Percentiles rank a stretch among this genome's conserved stretches.
Conservation (phyloP, 1,140 invertebrate genomes). For the Zophobas morio region DNA sequence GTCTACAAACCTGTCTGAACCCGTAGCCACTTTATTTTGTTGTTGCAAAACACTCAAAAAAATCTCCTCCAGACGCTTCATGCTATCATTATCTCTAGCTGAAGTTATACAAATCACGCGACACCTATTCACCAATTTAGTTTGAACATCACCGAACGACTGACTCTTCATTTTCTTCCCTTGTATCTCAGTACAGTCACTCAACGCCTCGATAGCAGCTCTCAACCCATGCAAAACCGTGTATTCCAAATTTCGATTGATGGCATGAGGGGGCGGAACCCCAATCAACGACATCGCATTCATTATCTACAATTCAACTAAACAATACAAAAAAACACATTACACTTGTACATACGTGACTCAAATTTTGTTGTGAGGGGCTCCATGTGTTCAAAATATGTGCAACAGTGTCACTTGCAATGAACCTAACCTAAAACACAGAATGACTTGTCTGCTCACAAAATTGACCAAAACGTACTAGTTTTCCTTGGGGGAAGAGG, state of each 20-base stretch:
- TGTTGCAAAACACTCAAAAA: slow-evolving; percentile 84
- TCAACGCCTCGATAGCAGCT: slow-evolving; percentile 89
- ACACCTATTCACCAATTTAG: slow-evolving; percentile 72
- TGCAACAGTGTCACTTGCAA: slow-evolving; percentile 85
- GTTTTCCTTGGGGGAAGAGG: slow-evolving; percentile 89
- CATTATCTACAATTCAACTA: slow-evolving; percentile 71
- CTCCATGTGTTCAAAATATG: slow-evolving; percentile 89
- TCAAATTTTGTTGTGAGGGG: slow-evolving; percentile 85
- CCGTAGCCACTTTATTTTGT: slow-evolving; percentile 83
- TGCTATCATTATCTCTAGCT: slow-evolving; percentile 85
- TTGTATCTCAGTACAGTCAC: slow-evolving; percentile 85
- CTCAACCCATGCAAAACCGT: slow-evolving; percentile 88
- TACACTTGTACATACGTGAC: slow-evolving; percentile 75
- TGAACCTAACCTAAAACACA: slow-evolving; percentile 81
- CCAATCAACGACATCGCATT: slow-evolving; percentile 82
- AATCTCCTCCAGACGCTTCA: slow-evolving; percentile 88
- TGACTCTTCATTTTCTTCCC: slow-evolving; percentile 58
- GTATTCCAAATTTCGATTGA: slow-evolving; percentile 73
- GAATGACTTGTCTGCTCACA: slow-evolving; percentile 46
- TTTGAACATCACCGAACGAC: slow-evolving; percentile 46
- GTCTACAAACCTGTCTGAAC: slow-evolving; percentile 71
- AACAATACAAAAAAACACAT: background rate
- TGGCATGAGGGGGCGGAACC: slow-evolving; percentile 71
- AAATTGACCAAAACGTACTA: slow-evolving; percentile 72
- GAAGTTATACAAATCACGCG: slow-evolving; percentile 92